Conservation (phyloP, 2,113 vertebrate species). For the Oncorhynchus nerka region DNA sequence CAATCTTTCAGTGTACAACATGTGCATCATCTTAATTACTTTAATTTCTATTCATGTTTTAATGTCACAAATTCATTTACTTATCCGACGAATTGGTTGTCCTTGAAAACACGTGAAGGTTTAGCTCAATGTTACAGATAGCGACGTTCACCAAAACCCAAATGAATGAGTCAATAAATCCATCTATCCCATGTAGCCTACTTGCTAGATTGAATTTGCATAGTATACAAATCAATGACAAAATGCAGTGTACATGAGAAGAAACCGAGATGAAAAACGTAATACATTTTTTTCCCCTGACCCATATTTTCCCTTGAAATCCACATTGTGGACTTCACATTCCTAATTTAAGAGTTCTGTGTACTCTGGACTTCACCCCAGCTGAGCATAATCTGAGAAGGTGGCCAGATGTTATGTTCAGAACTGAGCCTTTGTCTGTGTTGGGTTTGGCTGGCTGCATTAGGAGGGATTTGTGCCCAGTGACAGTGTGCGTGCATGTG, state of each 20-base stretch:
- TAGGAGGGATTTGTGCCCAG: no score
- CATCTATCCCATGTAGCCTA: constrained; percentile 22
- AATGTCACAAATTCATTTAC: constrained; percentile 70
- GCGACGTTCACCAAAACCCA: constrained; percentile 19
- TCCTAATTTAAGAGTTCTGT: no score
- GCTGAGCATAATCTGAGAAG: no score
- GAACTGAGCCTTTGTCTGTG: constrained; percentile 14
- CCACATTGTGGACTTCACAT: no score
- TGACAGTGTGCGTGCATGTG: no score
- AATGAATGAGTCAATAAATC: constrained; percentile 49
- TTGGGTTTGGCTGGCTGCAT: not conserved
- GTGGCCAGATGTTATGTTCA: not conserved
- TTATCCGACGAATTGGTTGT: constrained; percentile 64
- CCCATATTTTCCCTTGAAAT: no score
- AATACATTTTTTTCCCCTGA: no score
- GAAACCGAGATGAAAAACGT: not conserved
- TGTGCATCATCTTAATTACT: constrained; percentile 75
- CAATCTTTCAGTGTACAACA: not conserved
- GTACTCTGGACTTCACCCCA: no score
- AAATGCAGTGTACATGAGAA: constrained; percentile 27
- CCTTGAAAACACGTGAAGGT: constrained; percentile 53
- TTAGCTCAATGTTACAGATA: constrained; percentile 25
- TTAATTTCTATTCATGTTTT: constrained; percentile 65
- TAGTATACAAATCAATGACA: constrained; percentile 8
- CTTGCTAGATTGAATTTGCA: constrained; percentile 45